These are phyloP conservation scores for Desmophyllum pertusum DNA, from an alignment of 92 coral and sea anemone genomes.

Conservation along the genomic window DNA sequence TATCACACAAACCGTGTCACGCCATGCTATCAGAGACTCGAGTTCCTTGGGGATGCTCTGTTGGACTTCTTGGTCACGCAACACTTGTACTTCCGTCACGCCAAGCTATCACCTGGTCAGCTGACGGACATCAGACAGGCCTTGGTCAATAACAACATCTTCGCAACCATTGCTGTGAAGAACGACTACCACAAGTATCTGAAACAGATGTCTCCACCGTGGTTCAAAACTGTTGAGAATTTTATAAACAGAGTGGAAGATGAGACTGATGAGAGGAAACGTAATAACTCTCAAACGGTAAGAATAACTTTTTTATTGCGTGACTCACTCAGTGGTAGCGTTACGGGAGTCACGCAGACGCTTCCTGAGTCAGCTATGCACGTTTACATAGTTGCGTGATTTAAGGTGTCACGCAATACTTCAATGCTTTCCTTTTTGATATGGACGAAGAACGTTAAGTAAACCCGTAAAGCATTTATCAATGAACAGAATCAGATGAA, in stretches of 20 bases:
- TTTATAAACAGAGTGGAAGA: slow-evolving; percentile 67
- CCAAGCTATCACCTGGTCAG: slow-evolving; percentile 78
- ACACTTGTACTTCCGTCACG: slow-evolving; percentile 79
- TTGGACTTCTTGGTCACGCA: slow-evolving; percentile 94
- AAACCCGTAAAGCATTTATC: no score
- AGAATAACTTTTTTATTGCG: background rate
- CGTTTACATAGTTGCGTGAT: no score
- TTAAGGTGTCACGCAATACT: no score
- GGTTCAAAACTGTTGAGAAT: slow-evolving; percentile 82
- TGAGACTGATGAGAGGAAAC: slow-evolving; percentile 20
- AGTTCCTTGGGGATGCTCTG: slow-evolving; percentile 96
- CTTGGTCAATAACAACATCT: slow-evolving; percentile 93
- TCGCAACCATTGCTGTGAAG: slow-evolving; percentile 87
- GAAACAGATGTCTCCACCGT: slow-evolving; percentile 83
- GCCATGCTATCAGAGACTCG: slow-evolving; percentile 91
- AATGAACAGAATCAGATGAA: no score
- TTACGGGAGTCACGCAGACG: no score
- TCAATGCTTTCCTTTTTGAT: no score
- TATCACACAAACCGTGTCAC: slow-evolving; percentile 78
- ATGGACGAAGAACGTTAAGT: no score
- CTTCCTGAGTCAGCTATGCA: no score
- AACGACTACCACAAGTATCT: slow-evolving; percentile 75
- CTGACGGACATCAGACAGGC: slow-evolving; percentile 95
- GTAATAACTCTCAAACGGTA: slow-evolving; percentile 1
- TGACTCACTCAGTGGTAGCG: no score